phyloP scores from a whole-genome alignment of 2,113 vertebrate genomes.

The Malurus alboscapulatus region DNA sequence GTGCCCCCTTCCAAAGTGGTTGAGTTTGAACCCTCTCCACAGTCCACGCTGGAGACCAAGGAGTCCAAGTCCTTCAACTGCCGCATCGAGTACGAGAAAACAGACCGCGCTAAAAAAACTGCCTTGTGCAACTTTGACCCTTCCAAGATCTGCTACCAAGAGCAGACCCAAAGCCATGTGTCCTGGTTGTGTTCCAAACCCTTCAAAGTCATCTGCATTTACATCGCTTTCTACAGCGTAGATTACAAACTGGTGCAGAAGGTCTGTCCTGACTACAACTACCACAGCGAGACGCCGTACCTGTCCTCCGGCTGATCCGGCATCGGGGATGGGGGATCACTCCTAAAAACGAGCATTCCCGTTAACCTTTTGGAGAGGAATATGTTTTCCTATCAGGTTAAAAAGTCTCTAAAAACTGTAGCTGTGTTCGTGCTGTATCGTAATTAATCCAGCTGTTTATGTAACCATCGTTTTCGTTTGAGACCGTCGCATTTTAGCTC shows the following conservation, averaged over 20 bases:
- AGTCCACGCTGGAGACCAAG: slow-evolving; percentile 94
- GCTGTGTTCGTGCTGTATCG: slow-evolving; percentile 62
- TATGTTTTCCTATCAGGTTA: slow-evolving; percentile 63
- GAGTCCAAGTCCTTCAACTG: slow-evolving; percentile 98
- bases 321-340: not conserved
- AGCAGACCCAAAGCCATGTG: slow-evolving; percentile 98
- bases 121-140: slow-evolving; percentile 91
- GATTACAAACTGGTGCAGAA: slow-evolving; percentile 99
- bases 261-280: slow-evolving; percentile 98
- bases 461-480: not conserved
- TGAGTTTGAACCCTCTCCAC: slow-evolving; percentile 91
- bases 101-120: slow-evolving; percentile 97
- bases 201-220: slow-evolving; percentile 99
- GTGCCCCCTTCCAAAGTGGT: slow-evolving; percentile 98
- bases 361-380: slow-evolving; percentile 54
- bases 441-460: slow-evolving; percentile 54
- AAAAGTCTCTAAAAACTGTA: slow-evolving; percentile 43
- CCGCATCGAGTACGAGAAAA: slow-evolving; percentile 98
- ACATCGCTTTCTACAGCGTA: slow-evolving; percentile 98
- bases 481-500: slow-evolving; percentile 1
- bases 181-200: slow-evolving; percentile 99
- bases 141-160: slow-evolving; percentile 96
- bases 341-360: slow-evolving; percentile 30
- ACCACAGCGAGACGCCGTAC: slow-evolving; percentile 97
- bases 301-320: slow-evolving; percentile 88